Percentiles rank a stretch among this genome's conserved stretches.
Evolutionary conservation across 1,140 invertebrate species (phyloP).

Genomic region (Chironomus striatipennis): DNA sequence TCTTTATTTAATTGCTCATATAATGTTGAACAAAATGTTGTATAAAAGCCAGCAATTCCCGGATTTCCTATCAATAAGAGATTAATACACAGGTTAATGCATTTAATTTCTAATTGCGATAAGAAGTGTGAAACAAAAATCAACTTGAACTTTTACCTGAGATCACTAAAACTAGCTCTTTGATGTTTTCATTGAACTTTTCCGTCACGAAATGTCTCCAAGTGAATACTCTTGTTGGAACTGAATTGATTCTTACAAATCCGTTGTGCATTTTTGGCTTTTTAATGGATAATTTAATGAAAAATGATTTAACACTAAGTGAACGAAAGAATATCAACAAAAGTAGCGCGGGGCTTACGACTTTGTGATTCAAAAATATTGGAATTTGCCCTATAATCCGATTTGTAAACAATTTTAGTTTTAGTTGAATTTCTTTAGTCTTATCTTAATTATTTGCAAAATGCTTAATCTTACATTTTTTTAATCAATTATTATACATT

Average conservation of each 20-base stretch:
- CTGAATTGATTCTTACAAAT: slow-evolving; percentile 49
- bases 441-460: neutral
- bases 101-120: too few species aligned
- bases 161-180: slow-evolving; percentile 49
- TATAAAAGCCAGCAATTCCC: slow-evolving; percentile 59
- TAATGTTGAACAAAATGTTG: slow-evolving; percentile 54
- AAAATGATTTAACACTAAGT: neutral
- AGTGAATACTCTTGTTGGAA: slow-evolving; percentile 57
- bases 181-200: slow-evolving; percentile 42
- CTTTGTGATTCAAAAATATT: neutral
- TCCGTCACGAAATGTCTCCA: slow-evolving; percentile 61
- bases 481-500: neutral
- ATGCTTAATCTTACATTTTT: too few species aligned
- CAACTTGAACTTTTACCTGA: slow-evolving; percentile 62
- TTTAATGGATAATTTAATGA: neutral
- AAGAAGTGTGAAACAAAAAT: neutral
- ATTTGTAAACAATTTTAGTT: neutral
- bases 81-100: too few species aligned
- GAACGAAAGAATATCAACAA: too few species aligned
- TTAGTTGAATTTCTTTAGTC: neutral
- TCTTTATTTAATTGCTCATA: slow-evolving; percentile 46
- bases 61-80: slow-evolving; percentile 54
- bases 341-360: too few species aligned
- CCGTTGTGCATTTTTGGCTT: slow-evolving; percentile 43
- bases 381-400: neutral